phyloP scores from a whole-genome alignment of 2,113 vertebrate genomes.

The Acrocephalus arundinaceus region DNA sequence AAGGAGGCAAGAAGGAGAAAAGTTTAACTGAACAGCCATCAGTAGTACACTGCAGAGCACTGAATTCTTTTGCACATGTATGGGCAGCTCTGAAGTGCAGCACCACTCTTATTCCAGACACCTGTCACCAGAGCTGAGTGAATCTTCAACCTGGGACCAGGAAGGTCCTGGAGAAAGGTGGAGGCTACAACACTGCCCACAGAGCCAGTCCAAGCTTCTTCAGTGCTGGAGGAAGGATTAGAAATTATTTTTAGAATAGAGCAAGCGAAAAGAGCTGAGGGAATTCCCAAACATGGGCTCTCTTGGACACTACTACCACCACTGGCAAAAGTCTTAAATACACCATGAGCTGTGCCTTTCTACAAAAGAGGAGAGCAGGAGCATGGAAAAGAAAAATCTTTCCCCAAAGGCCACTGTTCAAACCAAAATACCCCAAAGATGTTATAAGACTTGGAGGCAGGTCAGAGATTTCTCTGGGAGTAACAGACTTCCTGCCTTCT shows the following conservation, averaged over 20 bases:
- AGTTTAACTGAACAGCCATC: neutral
- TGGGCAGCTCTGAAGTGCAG: neutral
- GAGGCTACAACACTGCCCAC: neutral
- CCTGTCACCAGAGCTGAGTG: neutral
- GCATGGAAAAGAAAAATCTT: neutral
- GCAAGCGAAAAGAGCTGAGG: neutral
- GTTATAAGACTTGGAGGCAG: neutral
- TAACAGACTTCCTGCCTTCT: neutral
- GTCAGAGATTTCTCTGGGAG: neutral
- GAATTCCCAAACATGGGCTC: neutral
- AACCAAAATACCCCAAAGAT: neutral
- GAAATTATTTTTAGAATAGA: neutral
- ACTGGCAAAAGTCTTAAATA: neutral
- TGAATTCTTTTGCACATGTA: rapidly evolving
- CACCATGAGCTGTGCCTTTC: neutral
- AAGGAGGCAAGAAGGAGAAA: neutral
- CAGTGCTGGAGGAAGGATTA: neutral
- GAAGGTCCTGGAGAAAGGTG: neutral
- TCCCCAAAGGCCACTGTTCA: neutral
- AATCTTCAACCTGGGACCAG: neutral
- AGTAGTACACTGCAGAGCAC: neutral
- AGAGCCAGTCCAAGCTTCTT: neutral
- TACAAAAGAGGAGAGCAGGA: neutral
- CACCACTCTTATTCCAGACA: neutral
- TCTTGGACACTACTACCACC: neutral